These are phyloP conservation scores for Cephus pulcher DNA, from an alignment of 2,888 invertebrate species.

Conservation along the genomic window DNA sequence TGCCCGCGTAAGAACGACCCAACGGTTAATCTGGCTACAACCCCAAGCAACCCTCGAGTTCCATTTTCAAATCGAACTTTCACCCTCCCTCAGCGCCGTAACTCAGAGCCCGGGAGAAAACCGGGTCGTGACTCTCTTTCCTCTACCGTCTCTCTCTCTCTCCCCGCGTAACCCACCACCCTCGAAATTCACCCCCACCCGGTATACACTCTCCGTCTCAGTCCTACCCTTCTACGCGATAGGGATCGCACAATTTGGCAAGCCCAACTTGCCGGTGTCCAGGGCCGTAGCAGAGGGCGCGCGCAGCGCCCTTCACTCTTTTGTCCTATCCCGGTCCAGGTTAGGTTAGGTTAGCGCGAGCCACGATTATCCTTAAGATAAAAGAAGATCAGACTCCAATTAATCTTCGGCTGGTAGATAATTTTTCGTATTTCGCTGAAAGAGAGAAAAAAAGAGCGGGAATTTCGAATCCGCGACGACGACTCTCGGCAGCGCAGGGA, in stretches of 20 bases:
- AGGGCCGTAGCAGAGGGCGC: background rate
- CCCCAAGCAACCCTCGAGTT: slow-evolving; percentile 2
- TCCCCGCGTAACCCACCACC: background rate
- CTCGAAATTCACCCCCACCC: background rate
- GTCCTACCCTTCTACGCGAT: background rate
- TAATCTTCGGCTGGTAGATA: too few species aligned
- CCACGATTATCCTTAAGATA: background rate
- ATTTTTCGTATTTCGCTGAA: too few species aligned
- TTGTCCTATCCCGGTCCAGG: background rate
- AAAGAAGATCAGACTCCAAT: too few species aligned
- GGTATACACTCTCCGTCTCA: background rate
- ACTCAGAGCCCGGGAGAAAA: slow-evolving; percentile 3
- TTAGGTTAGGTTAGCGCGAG: background rate
- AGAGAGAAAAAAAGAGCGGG: too few species aligned
- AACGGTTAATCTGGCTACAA: background rate
- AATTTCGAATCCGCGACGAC: too few species aligned
- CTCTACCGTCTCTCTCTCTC: background rate
- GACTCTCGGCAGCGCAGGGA: background rate
- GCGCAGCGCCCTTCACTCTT: background rate
- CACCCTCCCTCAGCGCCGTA: background rate
- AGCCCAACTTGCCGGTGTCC: background rate
- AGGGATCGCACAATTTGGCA: background rate
- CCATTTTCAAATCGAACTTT: background rate
- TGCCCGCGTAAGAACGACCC: background rate
- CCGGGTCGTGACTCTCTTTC: slow-evolving; percentile 2